Conservation (phyloP, 2,113 vertebrate genomes). For the Rhineura floridana region DNA sequence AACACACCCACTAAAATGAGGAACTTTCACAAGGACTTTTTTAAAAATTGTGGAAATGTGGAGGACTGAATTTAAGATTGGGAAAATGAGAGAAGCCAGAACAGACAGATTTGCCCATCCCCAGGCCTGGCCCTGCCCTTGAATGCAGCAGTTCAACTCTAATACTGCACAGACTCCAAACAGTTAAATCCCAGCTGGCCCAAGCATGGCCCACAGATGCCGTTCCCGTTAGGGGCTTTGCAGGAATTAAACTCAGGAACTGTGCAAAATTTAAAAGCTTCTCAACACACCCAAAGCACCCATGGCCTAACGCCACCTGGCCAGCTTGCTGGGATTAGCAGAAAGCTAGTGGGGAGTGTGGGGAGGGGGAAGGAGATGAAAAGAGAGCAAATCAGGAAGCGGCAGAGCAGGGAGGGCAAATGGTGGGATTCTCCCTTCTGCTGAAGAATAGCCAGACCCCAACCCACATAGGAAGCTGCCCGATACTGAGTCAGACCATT, state of each 20-base stretch:
- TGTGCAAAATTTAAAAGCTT: conserved; percentile 24
- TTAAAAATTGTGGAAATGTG: too few relatives aligned
- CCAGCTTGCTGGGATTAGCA: neutral
- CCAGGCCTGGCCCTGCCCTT: neutral
- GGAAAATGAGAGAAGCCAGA: too few relatives aligned
- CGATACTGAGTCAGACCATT: too few relatives aligned
- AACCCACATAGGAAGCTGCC: too few relatives aligned
- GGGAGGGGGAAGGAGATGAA: neutral
- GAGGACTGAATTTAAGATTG: too few relatives aligned
- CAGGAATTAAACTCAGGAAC: neutral
- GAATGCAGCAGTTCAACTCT: neutral
- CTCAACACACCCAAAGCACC: neutral
- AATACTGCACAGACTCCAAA: neutral
- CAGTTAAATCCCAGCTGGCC: neutral
- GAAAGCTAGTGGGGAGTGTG: neutral
- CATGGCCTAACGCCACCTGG: neutral
- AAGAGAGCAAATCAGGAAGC: neutral
- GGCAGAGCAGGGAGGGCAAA: neutral
- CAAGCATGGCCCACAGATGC: neutral
- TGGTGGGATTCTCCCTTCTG: too few relatives aligned
- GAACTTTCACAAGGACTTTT: too few relatives aligned
- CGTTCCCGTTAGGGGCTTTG: neutral
- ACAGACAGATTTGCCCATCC: neutral
- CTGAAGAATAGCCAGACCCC: neutral
- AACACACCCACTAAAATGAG: too few relatives aligned